Evolutionary conservation across 2,888 invertebrate species (phyloP), one percentile per base, ranked within the genome.

Genomic region (Agrenia bidenticulata): DNA sequence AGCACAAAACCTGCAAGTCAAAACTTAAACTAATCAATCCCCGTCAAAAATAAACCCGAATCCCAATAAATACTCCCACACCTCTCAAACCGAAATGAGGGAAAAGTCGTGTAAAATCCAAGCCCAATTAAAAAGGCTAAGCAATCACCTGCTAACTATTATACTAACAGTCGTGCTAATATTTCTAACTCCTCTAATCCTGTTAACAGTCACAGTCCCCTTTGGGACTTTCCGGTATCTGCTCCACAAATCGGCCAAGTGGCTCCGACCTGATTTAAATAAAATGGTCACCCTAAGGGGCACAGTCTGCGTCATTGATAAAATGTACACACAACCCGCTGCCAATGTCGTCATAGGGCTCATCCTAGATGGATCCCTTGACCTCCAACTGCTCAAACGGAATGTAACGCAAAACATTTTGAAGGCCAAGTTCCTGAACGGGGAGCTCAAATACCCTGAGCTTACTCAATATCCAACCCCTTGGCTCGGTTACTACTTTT

Each of bases 251-350:
- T 32, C 32, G 5, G 4, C 32, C 32, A 4, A 11, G 11, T 32
- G 4, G 5, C 4, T 32, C 4, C 32, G 32, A 32, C 32, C 32
- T 11, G 32, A 32, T 32, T 32, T 66, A 26, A 59, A 59, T 9
- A 66, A 66, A 53, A 66, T 66, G 63, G 27, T 66, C n/a, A 45
- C 41, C 1, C 59, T 63, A 5, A 45, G 63, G 13, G 55, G 59
- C 27, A 24, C 42, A 5, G 59, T 63, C 19, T 55, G 58, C 49
- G 66, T 58, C 11, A 54, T 41, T 59, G 66, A 66, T 24, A 32
- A 37, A 17, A 54, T 63, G 1, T 63, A 59, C 39, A n/a, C 23
- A 13, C 9, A n/a, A 15, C 56, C 56, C 15, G 37, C 15, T 2
- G 23, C 21, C 17, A 58, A 58, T 23, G 50, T 65, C 7, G 57